Evolutionary conservation across 2,797 vertebrate species (phyloP).

Genomic region (Pagetopsis macropterus): DNA sequence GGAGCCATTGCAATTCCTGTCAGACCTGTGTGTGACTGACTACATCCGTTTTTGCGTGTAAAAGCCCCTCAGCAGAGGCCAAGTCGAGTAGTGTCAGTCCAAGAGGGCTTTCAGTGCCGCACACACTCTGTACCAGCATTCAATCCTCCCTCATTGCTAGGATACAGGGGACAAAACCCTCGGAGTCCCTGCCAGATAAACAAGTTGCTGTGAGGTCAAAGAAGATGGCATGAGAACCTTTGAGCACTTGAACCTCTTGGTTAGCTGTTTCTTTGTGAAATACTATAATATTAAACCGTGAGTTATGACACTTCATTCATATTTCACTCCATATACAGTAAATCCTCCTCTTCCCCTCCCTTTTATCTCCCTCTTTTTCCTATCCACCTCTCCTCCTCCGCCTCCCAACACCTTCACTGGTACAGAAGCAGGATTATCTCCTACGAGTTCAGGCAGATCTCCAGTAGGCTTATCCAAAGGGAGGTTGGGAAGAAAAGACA

Average conservation of each 20-base stretch:
- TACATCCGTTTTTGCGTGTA: slow-evolving; percentile 47
- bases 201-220: slow-evolving; percentile 35
- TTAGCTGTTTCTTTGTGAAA: background rate
- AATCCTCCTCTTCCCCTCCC: background rate
- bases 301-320: slow-evolving; percentile 5
- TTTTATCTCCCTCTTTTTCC: slow-evolving; percentile 1
- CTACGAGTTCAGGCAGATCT: slow-evolving; percentile 55
- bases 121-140: slow-evolving; percentile 29
- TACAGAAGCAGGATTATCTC: slow-evolving; percentile 62
- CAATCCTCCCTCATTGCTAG: slow-evolving; percentile 59
- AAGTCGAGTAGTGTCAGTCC: slow-evolving; percentile 55
- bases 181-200: slow-evolving; percentile 37
- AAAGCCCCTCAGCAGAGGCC: slow-evolving; percentile 48
- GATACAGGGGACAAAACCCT: slow-evolving; percentile 64
- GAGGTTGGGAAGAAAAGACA: slow-evolving; percentile 34
- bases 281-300: slow-evolving; percentile 1
- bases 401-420: slow-evolving; percentile 34
- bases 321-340: slow-evolving; percentile 4
- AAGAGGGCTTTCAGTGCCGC: slow-evolving; percentile 50
- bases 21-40: slow-evolving; percentile 35
- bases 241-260: slow-evolving; percentile 3
- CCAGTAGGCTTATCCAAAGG: slow-evolving; percentile 45
- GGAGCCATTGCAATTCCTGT: slow-evolving; percentile 55
- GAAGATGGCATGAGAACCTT: slow-evolving; percentile 49
- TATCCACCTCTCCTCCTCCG: slow-evolving; percentile 24